phyloP scores from a whole-genome alignment of 2,888 invertebrate species.

The Lampropteryx suffumata region DNA sequence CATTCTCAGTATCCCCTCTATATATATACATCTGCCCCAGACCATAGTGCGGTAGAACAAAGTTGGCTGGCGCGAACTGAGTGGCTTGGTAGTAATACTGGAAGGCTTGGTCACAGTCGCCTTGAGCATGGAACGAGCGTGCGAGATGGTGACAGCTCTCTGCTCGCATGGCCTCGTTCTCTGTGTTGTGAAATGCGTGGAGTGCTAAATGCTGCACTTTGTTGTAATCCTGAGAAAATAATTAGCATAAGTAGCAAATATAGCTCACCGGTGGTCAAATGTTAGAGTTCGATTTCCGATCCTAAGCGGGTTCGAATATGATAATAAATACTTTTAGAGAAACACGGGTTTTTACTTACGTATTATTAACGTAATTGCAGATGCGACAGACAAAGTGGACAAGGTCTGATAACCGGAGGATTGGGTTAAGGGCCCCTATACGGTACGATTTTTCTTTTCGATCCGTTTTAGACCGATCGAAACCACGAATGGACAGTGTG shows the following conservation, averaged over 20 bases:
- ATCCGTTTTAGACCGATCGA: no score
- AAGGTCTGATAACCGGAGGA: no score
- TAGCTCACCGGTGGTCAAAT: no score
- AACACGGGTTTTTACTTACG: no score
- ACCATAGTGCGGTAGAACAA: slow-evolving; percentile 98
- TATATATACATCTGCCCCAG: slow-evolving; percentile 99
- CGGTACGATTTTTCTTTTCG: no score
- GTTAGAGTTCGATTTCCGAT: no score
- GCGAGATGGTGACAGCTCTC: slow-evolving; percentile 99
- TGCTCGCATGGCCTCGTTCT: slow-evolving; percentile 99
- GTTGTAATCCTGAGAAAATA: slow-evolving; percentile 88
- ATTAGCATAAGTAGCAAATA: background rate
- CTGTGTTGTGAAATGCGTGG: slow-evolving; percentile 99
- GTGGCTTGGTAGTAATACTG: slow-evolving; percentile 99
- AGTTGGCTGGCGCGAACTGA: slow-evolving; percentile 97
- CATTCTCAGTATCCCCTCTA: slow-evolving; percentile 96
- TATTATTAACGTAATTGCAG: no score
- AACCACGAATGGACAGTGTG: no score
- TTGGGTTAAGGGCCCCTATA: no score
- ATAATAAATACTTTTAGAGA: no score
- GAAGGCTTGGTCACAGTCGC: slow-evolving; percentile 98
- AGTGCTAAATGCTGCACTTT: slow-evolving; percentile 98
- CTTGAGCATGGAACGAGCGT: slow-evolving; percentile 96
- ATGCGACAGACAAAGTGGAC: no score
- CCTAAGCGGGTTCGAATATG: no score